Base-by-base conservation (phyloP, 2,888 invertebrate genomes). In the Cyclophora albipunctata region DNA sequence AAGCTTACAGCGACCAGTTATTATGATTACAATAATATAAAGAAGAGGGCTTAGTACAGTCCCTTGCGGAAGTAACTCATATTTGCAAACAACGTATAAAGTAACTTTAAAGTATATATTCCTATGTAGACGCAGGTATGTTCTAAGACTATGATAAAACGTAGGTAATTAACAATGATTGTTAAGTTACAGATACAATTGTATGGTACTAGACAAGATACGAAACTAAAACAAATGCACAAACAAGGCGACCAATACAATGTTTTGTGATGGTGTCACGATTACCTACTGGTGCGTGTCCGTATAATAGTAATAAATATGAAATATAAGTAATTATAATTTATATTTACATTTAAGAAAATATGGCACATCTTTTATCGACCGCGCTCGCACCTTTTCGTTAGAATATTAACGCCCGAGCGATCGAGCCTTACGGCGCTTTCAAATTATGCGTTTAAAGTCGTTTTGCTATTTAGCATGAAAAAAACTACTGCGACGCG, bases 331-430 rank as follows among this genome's bases (percentile, higher is more conserved):
- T 80, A 77, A 68, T 57, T 73, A 82, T 85, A 80, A 78, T 81
- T 81, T 85, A 86, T 88, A 87, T 87, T 87, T 88, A 87, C 86
- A 87, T 75, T 74, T 82, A 84, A 79, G 79, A 86, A 84, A 85
- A 88, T 88, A 88, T 88, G 88, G 88, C 88, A 88, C 88, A 86
- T 84, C 84, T 81, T 78, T 71, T 71, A 77, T 81, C 84, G 81
- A 85, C 82, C 84, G 83, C 84, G 78, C 78, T 75, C 75, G 66
- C 68, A 62, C 61, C 64, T 59, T 51, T 58, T 59, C 52, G 55
- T 59, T 33, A 43, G 7, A 43, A 43, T 7, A 63, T 67, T 59
- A 55, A 58, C 60, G 63, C 63, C 62, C 66, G 68, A 75, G 75
- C 76, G 71, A 71, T 72, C 75, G 70, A 73, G 71, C 73, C 69